Conservation (phyloP, 2,888 invertebrate species). For the Leucophenga maculata region DNA sequence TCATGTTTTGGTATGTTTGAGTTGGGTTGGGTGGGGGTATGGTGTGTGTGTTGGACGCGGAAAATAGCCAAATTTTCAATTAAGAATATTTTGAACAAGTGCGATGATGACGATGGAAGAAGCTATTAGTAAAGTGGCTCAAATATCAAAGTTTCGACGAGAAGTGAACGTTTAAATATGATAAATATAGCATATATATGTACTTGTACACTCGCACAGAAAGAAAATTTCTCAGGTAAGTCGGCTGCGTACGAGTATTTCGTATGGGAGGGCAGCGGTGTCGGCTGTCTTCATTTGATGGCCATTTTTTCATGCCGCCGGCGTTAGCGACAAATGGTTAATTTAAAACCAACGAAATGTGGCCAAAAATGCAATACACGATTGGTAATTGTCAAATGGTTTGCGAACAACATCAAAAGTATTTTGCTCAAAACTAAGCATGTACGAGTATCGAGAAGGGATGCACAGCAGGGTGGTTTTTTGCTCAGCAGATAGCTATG, state of each 20-base stretch:
- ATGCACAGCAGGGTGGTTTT: neutral
- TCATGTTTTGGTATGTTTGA: too few relatives aligned
- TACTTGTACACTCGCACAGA: too few relatives aligned
- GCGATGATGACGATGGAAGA: neutral
- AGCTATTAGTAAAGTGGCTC: slow-evolving; percentile 66
- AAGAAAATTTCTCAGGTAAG: too few relatives aligned
- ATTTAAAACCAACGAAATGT: slow-evolving; percentile 9
- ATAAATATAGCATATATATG: too few relatives aligned
- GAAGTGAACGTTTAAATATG: too few relatives aligned
- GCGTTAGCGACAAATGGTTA: slow-evolving; percentile 1
- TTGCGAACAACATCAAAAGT: neutral
- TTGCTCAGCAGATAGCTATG: neutral
- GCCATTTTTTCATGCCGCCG: neutral
- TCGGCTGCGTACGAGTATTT: neutral
- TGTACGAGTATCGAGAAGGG: too few relatives aligned
- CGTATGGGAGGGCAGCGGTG: too few relatives aligned
- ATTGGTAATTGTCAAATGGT: neutral
- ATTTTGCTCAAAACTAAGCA: neutral
- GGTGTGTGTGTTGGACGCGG: too few relatives aligned
- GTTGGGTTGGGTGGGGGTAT: too few relatives aligned
- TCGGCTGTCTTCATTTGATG: too few relatives aligned
- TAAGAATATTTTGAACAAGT: neutral
- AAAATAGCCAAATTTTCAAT: slow-evolving; percentile 4
- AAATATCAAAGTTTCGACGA: slow-evolving; percentile 60
- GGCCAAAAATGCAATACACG: slow-evolving; percentile 1